Evolutionary conservation across 2,888 invertebrate species (phyloP).

Genomic region (Chaetogeoica ovagalla): DNA sequence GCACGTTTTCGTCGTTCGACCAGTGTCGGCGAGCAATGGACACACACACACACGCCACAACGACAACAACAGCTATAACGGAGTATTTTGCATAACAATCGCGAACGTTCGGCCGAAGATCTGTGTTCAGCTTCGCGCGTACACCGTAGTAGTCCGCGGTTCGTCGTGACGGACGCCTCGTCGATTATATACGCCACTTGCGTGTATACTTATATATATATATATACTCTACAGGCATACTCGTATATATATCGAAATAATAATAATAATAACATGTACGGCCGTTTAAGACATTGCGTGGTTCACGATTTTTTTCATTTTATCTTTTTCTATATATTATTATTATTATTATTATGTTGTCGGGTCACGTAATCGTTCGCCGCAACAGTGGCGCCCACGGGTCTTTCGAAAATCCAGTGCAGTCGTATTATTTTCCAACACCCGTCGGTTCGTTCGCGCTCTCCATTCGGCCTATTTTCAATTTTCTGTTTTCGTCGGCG

Average conservation of each 20-base stretch:
- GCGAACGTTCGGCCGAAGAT: slow-evolving; percentile 27
- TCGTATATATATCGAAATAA: slow-evolving; percentile 30
- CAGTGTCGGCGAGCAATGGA: background rate
- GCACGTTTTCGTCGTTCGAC: background rate
- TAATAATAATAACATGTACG: background rate
- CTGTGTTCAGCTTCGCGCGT: background rate
- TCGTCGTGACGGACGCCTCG: slow-evolving; percentile 33
- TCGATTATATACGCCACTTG: too few species aligned
- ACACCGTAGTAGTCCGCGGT: background rate
- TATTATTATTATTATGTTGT: background rate
- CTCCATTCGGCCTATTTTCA: too few species aligned
- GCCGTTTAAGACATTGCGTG: slow-evolving; percentile 46
- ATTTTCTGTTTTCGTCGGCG: too few species aligned
- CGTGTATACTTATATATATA: too few species aligned
- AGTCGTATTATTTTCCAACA: too few species aligned
- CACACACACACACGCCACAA: background rate
- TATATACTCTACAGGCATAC: too few species aligned
- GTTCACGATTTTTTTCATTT: slow-evolving; percentile 50
- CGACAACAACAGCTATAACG: background rate
- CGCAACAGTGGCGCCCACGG: too few species aligned
- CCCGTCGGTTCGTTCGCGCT: too few species aligned
- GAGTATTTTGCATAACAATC: slow-evolving; percentile 42
- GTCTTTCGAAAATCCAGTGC: too few species aligned
- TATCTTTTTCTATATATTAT: too few species aligned
- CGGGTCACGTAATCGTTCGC: slow-evolving; percentile 46